Base-by-base conservation (phyloP, 2,113 vertebrate species). In the Kryptolebias marmoratus region DNA sequence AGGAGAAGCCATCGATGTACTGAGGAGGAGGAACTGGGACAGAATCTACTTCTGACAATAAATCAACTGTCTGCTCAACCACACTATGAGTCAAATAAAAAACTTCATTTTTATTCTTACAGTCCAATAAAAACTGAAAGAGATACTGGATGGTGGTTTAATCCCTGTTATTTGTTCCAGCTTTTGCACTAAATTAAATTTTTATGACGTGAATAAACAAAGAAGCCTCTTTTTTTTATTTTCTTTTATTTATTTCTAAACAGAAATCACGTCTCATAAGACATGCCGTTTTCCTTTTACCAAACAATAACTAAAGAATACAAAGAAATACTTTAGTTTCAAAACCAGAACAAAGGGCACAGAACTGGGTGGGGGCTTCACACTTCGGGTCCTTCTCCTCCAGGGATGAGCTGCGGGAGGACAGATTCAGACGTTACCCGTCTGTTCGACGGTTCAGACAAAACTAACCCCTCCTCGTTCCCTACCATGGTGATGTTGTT, bases 401-500 rank as follows among this genome's bases (percentile, higher is more conserved):
- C 98, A 54, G 97, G 98, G 88, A 98, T 97, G 77, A 99, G 93
- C 97, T 99, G 87, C 30, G 91, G 62, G 14, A 32, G 42, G 50
- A 56, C 36, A 77, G 1, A 14, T 10, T 28, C 3, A 0, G 3
- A 36, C 1, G 12, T 11, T 0, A 28, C 0, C 14, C 1, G 56
- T 2, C 28, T 36, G 54, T 11, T 1, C 8, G 13, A 11, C n/a
- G 3, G 8, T 11, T 44, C 1, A 11, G 8, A 11, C 14, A 9
- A 13, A 30, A 4, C 0, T 9, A 52, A 63, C 11, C 22, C 27
- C 0, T 12, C 12, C 13, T 36, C 0, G 27, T 27, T 53, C 57
- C n/a, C 13, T 88, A 99, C 97, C 97, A 99, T 98, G 28, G 97
- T 99, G 93, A 98, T 98, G 89, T 99, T 99, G 77, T 98, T 99